phyloP scores from a whole-genome alignment of 2,113 vertebrate genomes.

The Athene cunicularia region DNA sequence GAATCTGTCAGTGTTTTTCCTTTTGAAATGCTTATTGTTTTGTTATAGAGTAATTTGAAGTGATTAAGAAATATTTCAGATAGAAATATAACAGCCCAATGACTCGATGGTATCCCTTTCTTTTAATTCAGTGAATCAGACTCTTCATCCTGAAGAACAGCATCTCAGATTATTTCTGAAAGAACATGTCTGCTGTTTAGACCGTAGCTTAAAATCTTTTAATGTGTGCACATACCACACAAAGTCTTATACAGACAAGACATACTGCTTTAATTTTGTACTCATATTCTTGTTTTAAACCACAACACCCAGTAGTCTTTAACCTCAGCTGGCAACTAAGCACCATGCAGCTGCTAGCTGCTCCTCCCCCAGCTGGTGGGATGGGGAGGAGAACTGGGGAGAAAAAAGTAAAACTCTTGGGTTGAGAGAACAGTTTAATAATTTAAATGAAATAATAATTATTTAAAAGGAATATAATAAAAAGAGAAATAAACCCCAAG shows the following conservation, averaged over 20 bases:
- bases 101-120: not conserved
- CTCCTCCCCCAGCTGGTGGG: too few relatives aligned
- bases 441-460: too few relatives aligned
- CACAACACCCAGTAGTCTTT: too few relatives aligned
- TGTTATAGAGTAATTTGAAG: not conserved
- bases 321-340: too few relatives aligned
- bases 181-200: not conserved
- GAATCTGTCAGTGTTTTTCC: not conserved
- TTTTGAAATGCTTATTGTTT: not conserved
- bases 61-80: not conserved
- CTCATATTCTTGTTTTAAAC: not conserved
- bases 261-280: not conserved
- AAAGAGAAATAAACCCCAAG: too few relatives aligned
- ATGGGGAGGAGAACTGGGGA: too few relatives aligned
- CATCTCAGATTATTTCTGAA: not conserved
- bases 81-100: not conserved
- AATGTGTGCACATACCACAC: not conserved
- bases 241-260: not conserved
- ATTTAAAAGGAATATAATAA: too few relatives aligned
- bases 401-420: too few relatives aligned
- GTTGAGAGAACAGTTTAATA: too few relatives aligned
- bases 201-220: not conserved
- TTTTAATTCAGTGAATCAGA: not conserved
- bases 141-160: not conserved
- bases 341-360: too few relatives aligned